Percentiles rank a stretch among this genome's conserved stretches.
Conservation (phyloP, 2,888 invertebrate species). For the Galerucella nymphaeae region DNA sequence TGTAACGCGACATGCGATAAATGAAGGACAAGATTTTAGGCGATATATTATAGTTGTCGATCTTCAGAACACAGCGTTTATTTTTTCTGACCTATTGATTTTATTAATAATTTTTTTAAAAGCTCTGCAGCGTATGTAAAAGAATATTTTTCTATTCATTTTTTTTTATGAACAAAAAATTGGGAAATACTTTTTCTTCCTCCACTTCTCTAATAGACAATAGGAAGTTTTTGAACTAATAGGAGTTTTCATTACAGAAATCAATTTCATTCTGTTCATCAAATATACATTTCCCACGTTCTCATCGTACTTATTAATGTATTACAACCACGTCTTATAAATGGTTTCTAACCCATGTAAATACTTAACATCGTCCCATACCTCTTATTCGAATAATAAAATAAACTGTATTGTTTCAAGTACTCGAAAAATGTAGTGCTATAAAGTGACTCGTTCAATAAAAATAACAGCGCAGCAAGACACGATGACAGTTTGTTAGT, state of each 20-base stretch:
- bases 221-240: too few species aligned
- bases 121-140: too few species aligned
- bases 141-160: too few species aligned
- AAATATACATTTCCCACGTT: conserved; percentile 1
- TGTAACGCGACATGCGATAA: too few species aligned
- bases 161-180: too few species aligned
- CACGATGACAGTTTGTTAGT: conserved; percentile 10
- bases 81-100: too few species aligned
- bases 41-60: too few species aligned
- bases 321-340: conserved; percentile 12
- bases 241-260: background rate
- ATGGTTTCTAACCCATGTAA: conserved; percentile 7
- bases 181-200: too few species aligned
- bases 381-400: conserved; percentile 25
- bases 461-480: conserved; percentile 26
- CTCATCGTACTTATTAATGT: background rate
- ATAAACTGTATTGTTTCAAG: conserved; percentile 32
- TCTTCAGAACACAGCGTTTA: too few species aligned
- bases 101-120: too few species aligned
- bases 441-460: conserved; percentile 32
- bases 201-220: too few species aligned
- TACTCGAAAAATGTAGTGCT: conserved; percentile 33
- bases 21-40: too few species aligned
- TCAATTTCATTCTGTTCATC: background rate
- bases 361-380: conserved; percentile 21